A percentile compares a stretch with the other conserved stretches of the same genome.
Evolutionary conservation across 2,888 invertebrate species (phyloP).

Genomic region (Ptilodon capucinus): DNA sequence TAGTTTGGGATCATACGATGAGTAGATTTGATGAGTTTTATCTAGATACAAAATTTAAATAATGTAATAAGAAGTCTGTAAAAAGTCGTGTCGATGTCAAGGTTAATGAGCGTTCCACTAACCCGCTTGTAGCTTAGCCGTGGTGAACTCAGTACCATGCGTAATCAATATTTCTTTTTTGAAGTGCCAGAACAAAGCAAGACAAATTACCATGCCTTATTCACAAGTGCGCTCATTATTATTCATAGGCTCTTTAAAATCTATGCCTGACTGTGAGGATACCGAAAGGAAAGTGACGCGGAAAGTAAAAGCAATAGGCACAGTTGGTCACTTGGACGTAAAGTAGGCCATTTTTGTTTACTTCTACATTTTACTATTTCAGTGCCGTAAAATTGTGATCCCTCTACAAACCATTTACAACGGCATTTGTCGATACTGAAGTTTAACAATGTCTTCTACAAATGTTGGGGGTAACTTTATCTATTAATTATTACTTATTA

Average conservation of each 20-base stretch:
- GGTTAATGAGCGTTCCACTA: conserved; percentile 54
- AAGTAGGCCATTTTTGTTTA: neutral
- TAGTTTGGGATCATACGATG: too few relatives aligned
- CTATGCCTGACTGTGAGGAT: neutral
- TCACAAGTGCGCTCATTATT: neutral
- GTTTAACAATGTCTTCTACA: too few relatives aligned
- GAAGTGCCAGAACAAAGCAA: neutral
- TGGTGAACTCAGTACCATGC: conserved; percentile 8
- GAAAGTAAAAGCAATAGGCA: neutral
- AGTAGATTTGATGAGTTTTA: too few relatives aligned
- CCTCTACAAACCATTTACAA: too few relatives aligned
- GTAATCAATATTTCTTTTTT: neutral
- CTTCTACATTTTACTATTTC: too few relatives aligned
- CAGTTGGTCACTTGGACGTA: neutral
- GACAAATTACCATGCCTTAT: neutral
- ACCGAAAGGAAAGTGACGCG: neutral
- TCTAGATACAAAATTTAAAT: neutral
- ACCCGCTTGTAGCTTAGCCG: conserved; percentile 34
- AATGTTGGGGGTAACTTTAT: too few relatives aligned
- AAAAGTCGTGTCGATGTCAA: conserved; percentile 51
- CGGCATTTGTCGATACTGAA: too few relatives aligned
- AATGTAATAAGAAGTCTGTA: neutral
- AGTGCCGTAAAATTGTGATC: too few relatives aligned
- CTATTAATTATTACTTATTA: too few relatives aligned
- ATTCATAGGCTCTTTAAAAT: neutral